These are phyloP conservation scores for Acrobeloides nanus DNA, from an alignment of 2,888 invertebrate genomes.

Conservation along the genomic window DNA sequence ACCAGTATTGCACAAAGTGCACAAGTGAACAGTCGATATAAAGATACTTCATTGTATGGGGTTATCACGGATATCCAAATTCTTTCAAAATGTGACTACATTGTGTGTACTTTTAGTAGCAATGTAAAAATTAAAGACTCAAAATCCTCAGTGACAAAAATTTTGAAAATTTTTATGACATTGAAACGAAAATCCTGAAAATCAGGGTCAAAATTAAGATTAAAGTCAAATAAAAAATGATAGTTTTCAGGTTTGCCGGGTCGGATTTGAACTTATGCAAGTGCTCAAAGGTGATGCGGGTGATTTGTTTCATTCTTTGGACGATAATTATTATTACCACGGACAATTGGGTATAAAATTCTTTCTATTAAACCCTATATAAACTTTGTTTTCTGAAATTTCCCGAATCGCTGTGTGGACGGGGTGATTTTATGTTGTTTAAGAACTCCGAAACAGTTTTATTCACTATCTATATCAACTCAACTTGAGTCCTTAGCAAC, in stretches of 20 bases:
- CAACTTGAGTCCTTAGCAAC: too few species aligned
- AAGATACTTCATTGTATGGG: slow-evolving; percentile 79
- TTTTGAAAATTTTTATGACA: too few species aligned
- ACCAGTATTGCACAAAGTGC: slow-evolving; percentile 79
- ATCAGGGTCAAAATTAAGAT: too few species aligned
- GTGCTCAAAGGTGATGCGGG: slow-evolving; percentile 63
- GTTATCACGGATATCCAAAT: slow-evolving; percentile 87
- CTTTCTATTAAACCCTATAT: too few species aligned
- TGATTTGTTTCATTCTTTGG: slow-evolving; percentile 76
- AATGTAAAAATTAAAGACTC: slow-evolving; percentile 64
- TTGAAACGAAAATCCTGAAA: too few species aligned
- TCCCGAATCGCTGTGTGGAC: too few species aligned
- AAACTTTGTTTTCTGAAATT: too few species aligned
- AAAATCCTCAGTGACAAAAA: too few species aligned
- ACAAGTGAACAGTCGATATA: slow-evolving; percentile 77
- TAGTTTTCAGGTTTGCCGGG: slow-evolving; percentile 79
- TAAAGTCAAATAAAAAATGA: too few species aligned
- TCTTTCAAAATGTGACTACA: slow-evolving; percentile 76
- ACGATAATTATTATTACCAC: slow-evolving; percentile 96
- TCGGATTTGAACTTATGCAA: slow-evolving; percentile 96
- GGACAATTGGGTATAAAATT: slow-evolving; percentile 62
- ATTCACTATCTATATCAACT: too few species aligned
- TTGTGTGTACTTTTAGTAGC: slow-evolving; percentile 98
- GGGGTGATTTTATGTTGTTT: too few species aligned
- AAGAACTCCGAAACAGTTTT: too few species aligned